A percentile compares a stretch with the other conserved stretches of the same genome.
Conservation (phyloP, 2,888 invertebrate genomes). For the Neoascia interrupta region DNA sequence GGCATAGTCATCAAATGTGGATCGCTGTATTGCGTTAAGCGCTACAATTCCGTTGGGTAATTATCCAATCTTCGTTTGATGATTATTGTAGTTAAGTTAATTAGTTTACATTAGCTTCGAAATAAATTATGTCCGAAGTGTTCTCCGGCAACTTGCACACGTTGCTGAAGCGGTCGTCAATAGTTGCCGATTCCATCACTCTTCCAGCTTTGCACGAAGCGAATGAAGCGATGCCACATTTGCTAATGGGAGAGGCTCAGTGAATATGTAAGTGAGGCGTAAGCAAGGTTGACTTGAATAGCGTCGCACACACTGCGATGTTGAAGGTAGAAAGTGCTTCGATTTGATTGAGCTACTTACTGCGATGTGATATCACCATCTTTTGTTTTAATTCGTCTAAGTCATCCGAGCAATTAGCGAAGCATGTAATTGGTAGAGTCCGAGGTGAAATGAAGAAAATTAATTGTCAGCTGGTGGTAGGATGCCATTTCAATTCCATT, state of each 20-base stretch:
- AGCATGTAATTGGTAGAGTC: slow-evolving; percentile 50
- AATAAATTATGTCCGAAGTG: slow-evolving; percentile 57
- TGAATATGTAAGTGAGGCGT: slow-evolving; percentile 28
- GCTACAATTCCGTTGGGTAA: slow-evolving; percentile 61
- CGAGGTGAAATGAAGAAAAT: slow-evolving; percentile 52
- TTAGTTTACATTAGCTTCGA: slow-evolving; percentile 67
- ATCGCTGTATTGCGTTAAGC: slow-evolving; percentile 44
- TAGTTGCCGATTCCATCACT: slow-evolving; percentile 9
- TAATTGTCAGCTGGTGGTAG: slow-evolving; percentile 39
- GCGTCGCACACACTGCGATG: slow-evolving; percentile 19
- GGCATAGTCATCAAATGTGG: slow-evolving; percentile 8
- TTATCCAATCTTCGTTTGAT: slow-evolving; percentile 67
- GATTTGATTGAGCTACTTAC: slow-evolving; percentile 40
- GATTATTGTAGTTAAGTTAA: slow-evolving; percentile 68
- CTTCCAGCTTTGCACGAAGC: slow-evolving; percentile 14
- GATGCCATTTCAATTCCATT: background rate
- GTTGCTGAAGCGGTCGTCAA: background rate
- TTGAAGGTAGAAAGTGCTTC: slow-evolving; percentile 50
- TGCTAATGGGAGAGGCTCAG: slow-evolving; percentile 37
- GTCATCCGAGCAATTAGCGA: slow-evolving; percentile 51
- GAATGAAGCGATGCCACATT: slow-evolving; percentile 5
- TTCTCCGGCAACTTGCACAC: slow-evolving; percentile 5
- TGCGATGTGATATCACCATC: slow-evolving; percentile 50
- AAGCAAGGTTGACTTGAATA: slow-evolving; percentile 24
- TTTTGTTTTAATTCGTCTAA: slow-evolving; percentile 52